phyloP scores from a whole-genome alignment of 2,797 vertebrate species.

The Helicolenus hilgendorfi region DNA sequence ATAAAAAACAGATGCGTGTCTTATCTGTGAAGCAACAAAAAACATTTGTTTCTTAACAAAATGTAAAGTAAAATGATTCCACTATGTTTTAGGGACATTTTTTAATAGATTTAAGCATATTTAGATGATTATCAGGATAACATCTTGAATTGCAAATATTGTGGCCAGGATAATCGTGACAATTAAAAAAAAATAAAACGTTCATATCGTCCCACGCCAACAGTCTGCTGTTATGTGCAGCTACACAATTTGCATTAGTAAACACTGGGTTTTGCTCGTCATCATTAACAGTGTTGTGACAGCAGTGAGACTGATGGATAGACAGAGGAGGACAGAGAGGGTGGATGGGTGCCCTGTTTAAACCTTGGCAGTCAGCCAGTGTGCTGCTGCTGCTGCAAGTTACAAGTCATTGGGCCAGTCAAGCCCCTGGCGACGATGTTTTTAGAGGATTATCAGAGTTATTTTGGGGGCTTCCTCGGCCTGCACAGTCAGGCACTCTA shows the following conservation, averaged over 20 bases:
- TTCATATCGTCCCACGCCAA: neutral
- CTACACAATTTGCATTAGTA: conserved; percentile 3
- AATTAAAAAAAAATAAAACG: too few relatives aligned
- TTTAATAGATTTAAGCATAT: too few relatives aligned
- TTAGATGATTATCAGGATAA: too few relatives aligned
- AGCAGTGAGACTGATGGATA: neutral
- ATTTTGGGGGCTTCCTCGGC: conserved; percentile 70
- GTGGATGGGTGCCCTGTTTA: conserved; percentile 18
- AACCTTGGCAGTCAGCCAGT: conserved; percentile 10
- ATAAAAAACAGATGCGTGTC: neutral
- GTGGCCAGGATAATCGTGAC: too few relatives aligned
- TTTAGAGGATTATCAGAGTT: conserved; percentile 76
- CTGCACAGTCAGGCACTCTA: neutral
- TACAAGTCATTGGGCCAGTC: conserved; percentile 69
- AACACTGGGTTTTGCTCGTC: conserved; percentile 13
- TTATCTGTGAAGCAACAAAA: neutral
- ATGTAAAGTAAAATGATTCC: too few relatives aligned
- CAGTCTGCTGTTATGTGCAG: neutral
- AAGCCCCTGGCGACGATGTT: conserved; percentile 55
- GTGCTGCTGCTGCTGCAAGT: conserved; percentile 13
- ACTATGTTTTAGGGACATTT: too few relatives aligned
- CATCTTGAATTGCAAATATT: too few relatives aligned
- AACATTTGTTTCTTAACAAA: too few relatives aligned
- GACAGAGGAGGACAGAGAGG: neutral
- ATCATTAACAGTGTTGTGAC: neutral